Percentiles rank a stretch among this genome's conserved stretches.
Conservation (phyloP, 2,888 invertebrate species). For the Leptinotarsa peninsularis region DNA sequence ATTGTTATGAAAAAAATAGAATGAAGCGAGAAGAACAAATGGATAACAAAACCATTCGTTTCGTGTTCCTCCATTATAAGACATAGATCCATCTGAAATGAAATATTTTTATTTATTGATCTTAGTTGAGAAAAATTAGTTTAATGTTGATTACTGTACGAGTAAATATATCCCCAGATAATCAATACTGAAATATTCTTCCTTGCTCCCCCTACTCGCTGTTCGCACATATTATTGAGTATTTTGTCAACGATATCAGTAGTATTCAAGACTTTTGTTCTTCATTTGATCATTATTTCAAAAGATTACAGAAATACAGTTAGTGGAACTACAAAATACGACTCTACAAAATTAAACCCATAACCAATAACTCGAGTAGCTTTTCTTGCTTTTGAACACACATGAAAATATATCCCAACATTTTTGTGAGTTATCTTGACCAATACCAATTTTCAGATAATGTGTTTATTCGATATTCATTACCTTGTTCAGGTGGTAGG, state of each 20-base stretch:
- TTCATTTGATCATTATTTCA: not conserved
- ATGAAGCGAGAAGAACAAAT: not conserved
- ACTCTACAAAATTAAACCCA: not conserved
- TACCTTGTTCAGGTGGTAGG: conserved; percentile 54
- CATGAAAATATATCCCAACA: not conserved
- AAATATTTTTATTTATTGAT: not conserved
- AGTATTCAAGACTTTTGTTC: not conserved
- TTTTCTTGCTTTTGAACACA: not conserved
- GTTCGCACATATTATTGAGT: not conserved
- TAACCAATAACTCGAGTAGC: not conserved
- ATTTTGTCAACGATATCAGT: not conserved
- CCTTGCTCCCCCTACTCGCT: not conserved
- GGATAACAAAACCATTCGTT: not conserved
- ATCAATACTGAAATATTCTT: not conserved
- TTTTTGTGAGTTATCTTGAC: conserved; percentile 32
- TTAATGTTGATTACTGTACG: no score
- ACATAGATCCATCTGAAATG: conserved; percentile 12
- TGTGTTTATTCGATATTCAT: conserved; percentile 36
- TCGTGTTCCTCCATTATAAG: not conserved
- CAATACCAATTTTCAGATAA: conserved; percentile 52
- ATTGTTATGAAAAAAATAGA: not conserved
- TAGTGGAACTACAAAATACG: not conserved
- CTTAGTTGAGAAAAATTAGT: not conserved
- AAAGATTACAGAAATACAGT: not conserved
- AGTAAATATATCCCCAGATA: no score